These are phyloP conservation scores for Chrysodeixis includens DNA, from an alignment of 2,888 invertebrate species.

Conservation along the genomic window DNA sequence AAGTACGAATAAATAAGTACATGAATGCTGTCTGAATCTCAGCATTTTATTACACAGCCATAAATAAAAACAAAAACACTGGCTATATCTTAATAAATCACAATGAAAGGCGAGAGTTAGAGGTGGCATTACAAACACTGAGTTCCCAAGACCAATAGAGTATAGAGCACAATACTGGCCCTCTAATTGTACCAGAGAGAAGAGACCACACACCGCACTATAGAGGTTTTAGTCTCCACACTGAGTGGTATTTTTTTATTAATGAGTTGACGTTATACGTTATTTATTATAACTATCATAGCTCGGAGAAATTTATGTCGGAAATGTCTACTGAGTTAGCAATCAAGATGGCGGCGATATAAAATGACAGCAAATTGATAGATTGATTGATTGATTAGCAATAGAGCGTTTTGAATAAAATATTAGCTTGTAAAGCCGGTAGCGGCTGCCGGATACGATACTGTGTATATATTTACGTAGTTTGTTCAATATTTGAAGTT, in stretches of 20 bases:
- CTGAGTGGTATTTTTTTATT: slow-evolving; percentile 51
- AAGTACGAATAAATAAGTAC: no score
- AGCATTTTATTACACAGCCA: neutral
- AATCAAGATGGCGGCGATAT: slow-evolving; percentile 54
- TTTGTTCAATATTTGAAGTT: slow-evolving; percentile 30
- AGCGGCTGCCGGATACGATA: slow-evolving; percentile 32
- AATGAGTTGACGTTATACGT: slow-evolving; percentile 44
- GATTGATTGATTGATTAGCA: slow-evolving; percentile 60
- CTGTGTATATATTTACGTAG: slow-evolving; percentile 32
- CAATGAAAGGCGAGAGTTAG: slow-evolving; percentile 57
- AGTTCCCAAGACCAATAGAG: slow-evolving; percentile 62
- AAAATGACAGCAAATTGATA: slow-evolving; percentile 56
- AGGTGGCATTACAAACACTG: slow-evolving; percentile 55
- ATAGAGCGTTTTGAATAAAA: no score
- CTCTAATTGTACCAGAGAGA: slow-evolving; percentile 62
- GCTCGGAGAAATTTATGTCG: slow-evolving; percentile 27
- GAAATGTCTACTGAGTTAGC: slow-evolving; percentile 55
- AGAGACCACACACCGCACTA: slow-evolving; percentile 66
- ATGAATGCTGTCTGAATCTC: no score
- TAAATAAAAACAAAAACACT: slow-evolving; percentile 34
- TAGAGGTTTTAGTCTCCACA: slow-evolving; percentile 69
- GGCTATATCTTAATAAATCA: slow-evolving; percentile 53
- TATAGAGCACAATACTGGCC: slow-evolving; percentile 48
- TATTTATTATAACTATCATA: slow-evolving; percentile 37
- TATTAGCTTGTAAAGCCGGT: slow-evolving; percentile 51